Evolutionary conservation across 2,113 vertebrate species (phyloP).

Genomic region (Melospiza melodia): DNA sequence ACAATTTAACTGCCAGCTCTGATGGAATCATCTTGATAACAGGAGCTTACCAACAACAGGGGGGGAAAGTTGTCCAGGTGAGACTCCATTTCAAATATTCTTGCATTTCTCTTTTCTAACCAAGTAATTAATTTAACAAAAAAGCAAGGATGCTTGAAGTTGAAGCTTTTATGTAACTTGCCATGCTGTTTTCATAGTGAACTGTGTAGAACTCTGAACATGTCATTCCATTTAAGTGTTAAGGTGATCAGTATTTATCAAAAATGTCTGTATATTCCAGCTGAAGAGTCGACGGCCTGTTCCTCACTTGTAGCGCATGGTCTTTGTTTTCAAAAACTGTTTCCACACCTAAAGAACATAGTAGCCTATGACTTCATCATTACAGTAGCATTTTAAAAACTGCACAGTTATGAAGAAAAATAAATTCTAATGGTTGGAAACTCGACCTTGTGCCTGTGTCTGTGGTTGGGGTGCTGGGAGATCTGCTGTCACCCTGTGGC

Average conservation of each 20-base stretch:
- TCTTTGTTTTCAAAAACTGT: constrained; percentile 41
- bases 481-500: not conserved
- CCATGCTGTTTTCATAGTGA: constrained; percentile 14
- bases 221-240: constrained; percentile 61
- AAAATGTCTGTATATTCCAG: constrained; percentile 29
- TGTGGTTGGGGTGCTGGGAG: not conserved
- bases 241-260: constrained; percentile 48
- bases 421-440: constrained; percentile 51
- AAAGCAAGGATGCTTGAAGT: constrained; percentile 6
- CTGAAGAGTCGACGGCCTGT: constrained; percentile 21
- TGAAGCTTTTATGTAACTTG: constrained; percentile 54
- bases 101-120: constrained; percentile 35
- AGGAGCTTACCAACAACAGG: not conserved
- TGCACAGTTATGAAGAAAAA: constrained; percentile 44
- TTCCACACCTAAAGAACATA: constrained; percentile 28
- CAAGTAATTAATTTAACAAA: not conserved
- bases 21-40: not conserved
- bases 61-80: constrained; percentile 1
- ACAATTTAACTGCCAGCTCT: constrained; percentile 24
- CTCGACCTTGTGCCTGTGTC: not conserved
- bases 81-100: constrained; percentile 14
- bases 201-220: constrained; percentile 9
- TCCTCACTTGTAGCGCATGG: constrained; percentile 43
- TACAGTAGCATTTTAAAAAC: constrained; percentile 60
- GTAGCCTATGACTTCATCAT: not conserved